These are phyloP conservation scores for Abscondita cerata DNA, from an alignment of 2,888 invertebrate genomes.

Conservation along the genomic window DNA sequence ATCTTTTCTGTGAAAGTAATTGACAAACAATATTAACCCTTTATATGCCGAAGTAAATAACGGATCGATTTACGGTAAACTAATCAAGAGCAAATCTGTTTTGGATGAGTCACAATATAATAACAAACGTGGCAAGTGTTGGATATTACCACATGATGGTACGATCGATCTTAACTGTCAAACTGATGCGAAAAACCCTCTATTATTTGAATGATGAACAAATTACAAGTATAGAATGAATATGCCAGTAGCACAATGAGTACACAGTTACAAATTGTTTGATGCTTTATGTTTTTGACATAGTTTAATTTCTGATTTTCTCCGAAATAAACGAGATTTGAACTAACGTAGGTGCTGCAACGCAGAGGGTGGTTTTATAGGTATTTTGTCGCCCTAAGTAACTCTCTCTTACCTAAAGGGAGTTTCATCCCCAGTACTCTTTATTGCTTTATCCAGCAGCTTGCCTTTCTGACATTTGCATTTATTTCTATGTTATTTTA, in stretches of 20 bases:
- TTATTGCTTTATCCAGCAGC: slow-evolving; percentile 38
- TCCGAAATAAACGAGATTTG: slow-evolving; percentile 22
- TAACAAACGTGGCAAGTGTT: slow-evolving; percentile 46
- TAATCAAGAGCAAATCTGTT: slow-evolving; percentile 39
- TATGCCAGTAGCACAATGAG: slow-evolving; percentile 49
- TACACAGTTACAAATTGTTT: slow-evolving; percentile 43
- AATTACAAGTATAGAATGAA: slow-evolving; percentile 52
- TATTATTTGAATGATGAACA: slow-evolving; percentile 45
- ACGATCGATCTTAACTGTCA: slow-evolving; percentile 52
- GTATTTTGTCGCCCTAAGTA: slow-evolving; percentile 50
- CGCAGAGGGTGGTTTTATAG: slow-evolving; percentile 46
- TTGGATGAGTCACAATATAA: slow-evolving; percentile 43
- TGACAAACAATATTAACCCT: slow-evolving; percentile 5
- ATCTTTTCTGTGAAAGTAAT: too few species aligned
- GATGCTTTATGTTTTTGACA: slow-evolving; percentile 41
- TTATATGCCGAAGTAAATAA: not conserved
- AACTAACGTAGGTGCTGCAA: slow-evolving; percentile 1
- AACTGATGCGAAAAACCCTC: slow-evolving; percentile 37
- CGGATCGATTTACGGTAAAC: slow-evolving; percentile 33
- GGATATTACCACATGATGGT: slow-evolving; percentile 47
- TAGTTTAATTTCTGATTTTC: slow-evolving; percentile 39
- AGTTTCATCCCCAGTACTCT: slow-evolving; percentile 46
- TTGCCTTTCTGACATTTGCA: slow-evolving; percentile 28
- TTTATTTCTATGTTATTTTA: slow-evolving; percentile 22
- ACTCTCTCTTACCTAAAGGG: slow-evolving; percentile 45